These are phyloP conservation scores for Nestor notabilis DNA, from an alignment of 2,113 vertebrate genomes.

Conservation along the genomic window DNA sequence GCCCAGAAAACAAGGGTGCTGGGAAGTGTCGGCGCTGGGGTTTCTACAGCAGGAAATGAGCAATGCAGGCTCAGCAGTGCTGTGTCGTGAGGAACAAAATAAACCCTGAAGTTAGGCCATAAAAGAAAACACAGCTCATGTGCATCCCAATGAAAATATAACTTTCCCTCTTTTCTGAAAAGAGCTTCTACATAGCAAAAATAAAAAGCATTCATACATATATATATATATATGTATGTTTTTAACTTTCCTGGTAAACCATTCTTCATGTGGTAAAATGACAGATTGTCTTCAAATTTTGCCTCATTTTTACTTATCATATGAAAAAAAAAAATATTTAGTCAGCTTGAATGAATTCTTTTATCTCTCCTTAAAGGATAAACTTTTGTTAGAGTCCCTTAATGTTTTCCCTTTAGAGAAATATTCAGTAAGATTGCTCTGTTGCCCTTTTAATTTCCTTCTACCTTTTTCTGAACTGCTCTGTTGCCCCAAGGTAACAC, in stretches of 20 bases:
- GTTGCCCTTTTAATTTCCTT: slow-evolving; percentile 73
- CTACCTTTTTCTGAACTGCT: slow-evolving; percentile 61
- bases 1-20: not conserved
- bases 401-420: slow-evolving; percentile 38
- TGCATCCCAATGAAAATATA: not conserved
- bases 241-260: not conserved
- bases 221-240: not conserved
- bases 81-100: not conserved
- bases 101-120: not conserved
- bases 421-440: slow-evolving; percentile 45
- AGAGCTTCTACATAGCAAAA: not conserved
- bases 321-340: slow-evolving; percentile 27
- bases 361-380: slow-evolving; percentile 42
- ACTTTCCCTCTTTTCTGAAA: not conserved
- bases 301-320: not conserved
- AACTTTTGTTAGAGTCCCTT: slow-evolving; percentile 13
- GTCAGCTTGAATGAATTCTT: slow-evolving; percentile 51
- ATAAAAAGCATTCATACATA: not conserved
- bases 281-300: not conserved
- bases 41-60: not conserved
- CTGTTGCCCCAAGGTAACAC: slow-evolving; percentile 48
- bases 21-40: not conserved
- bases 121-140: not conserved
- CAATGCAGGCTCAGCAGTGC: rapidly evolving
- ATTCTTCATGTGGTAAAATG: not conserved